These are phyloP conservation scores for Cyclina sinensis DNA, from an alignment of 1,140 invertebrate species.

Conservation along the genomic window DNA sequence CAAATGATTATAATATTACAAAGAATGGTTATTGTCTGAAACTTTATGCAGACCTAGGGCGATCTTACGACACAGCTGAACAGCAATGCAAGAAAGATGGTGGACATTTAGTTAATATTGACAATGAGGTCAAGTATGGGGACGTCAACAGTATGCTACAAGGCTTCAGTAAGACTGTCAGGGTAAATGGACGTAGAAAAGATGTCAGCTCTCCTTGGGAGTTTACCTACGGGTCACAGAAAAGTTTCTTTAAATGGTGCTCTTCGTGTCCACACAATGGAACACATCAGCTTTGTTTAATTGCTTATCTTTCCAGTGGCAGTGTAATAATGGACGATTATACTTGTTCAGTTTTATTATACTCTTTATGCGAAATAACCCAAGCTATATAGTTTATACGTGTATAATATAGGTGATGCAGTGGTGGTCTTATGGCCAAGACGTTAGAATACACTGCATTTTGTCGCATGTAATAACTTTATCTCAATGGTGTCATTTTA, in stretches of 20 bases:
- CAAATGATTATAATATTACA: not conserved
- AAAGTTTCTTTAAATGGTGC: not conserved
- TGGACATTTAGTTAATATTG: not conserved
- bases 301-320: not conserved
- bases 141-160: not conserved
- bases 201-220: not conserved
- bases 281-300: not conserved
- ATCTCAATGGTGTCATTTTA: too few species aligned
- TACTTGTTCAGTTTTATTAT: not conserved
- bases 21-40: constrained; percentile 4
- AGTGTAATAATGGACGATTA: not conserved
- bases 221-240: not conserved
- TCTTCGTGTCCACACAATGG: not conserved
- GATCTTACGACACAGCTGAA: not conserved
- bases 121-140: not conserved
- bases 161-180: not conserved
- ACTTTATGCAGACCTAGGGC: not conserved
- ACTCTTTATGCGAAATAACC: not conserved
- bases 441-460: too few species aligned
- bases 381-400: too few species aligned
- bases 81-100: not conserved
- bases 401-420: too few species aligned
- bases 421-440: too few species aligned
- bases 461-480: too few species aligned
- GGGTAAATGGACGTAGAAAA: not conserved